Conservation (phyloP, 2,113 vertebrate species). For the Oplegnathus fasciatus region DNA sequence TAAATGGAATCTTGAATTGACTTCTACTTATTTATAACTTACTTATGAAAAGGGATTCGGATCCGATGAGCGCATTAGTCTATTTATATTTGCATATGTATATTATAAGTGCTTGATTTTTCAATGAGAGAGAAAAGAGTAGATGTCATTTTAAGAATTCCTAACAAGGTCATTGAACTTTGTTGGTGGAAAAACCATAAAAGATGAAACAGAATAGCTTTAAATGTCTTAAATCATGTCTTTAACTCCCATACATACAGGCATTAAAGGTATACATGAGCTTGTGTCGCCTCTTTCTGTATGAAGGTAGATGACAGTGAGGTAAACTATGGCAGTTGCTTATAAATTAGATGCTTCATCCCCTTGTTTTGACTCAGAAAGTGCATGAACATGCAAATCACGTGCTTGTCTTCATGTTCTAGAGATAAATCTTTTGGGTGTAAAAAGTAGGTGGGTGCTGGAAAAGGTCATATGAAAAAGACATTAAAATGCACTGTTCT, state of each 20-base stretch:
- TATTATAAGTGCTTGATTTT: too few species aligned
- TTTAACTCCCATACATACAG: neutral
- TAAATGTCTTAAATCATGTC: neutral
- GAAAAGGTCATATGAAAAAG: slow-evolving; percentile 15
- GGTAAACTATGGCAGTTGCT: neutral
- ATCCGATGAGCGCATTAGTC: too few species aligned
- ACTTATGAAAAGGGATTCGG: neutral
- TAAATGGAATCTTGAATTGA: neutral
- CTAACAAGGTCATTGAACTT: neutral
- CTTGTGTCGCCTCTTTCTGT: neutral
- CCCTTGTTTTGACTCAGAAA: neutral
- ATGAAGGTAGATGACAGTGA: neutral
- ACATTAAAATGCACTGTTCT: slow-evolving; percentile 10
- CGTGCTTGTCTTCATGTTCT: slow-evolving; percentile 1
- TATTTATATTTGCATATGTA: too few species aligned
- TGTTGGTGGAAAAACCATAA: neutral
- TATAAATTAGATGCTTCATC: neutral
- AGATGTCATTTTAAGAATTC: neutral
- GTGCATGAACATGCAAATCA: slow-evolving; percentile 8
- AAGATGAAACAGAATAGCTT: neutral
- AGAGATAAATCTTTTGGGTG: neutral
- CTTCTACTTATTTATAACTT: neutral
- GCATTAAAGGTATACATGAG: neutral
- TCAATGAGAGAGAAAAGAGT: too few species aligned
- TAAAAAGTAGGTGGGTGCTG: neutral